These are phyloP conservation scores for Caenorhabditis imperialis DNA, from an alignment of 2,888 invertebrate genomes.

Conservation along the genomic window DNA sequence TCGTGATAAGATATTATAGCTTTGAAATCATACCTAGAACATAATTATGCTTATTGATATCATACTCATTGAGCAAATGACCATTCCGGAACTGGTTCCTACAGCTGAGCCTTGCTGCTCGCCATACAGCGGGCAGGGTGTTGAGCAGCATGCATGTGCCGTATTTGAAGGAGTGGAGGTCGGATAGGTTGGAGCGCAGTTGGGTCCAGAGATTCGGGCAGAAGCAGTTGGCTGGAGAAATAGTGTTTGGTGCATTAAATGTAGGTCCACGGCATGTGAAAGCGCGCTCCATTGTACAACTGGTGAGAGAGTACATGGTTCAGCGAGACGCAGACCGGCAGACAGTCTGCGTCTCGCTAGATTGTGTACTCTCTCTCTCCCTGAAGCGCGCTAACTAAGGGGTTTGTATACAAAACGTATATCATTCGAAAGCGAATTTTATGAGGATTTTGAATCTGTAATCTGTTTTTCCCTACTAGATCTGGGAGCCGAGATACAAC, in stretches of 20 bases:
- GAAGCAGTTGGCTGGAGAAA: conserved; percentile 52
- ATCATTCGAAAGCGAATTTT: no score
- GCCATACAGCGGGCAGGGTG: conserved; percentile 15
- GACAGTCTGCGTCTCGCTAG: no score
- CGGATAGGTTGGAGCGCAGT: conserved; percentile 17
- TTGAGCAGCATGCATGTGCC: conserved; percentile 40
- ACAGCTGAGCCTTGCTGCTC: conserved; percentile 17
- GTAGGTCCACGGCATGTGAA: conserved; percentile 44
- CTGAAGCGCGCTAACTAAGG: no score
- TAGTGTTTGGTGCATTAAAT: no score
- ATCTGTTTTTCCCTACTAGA: no score
- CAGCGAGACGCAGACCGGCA: no score
- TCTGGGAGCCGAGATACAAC: no score
- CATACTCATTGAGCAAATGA: conserved; percentile 24
- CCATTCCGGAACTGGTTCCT: conserved; percentile 22
- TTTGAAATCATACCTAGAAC: conserved; percentile 7
- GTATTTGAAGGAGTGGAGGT: conserved; percentile 20
- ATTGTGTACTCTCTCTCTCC: no score
- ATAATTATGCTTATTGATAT: conserved; percentile 20
- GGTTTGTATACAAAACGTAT: no score
- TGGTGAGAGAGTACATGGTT: no score
- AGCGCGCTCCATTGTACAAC: no score
- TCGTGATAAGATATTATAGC: neutral
- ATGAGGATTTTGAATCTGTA: no score
- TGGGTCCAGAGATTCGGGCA: conserved; percentile 51